Evolutionary conservation across 1,140 invertebrate genomes (phyloP), one percentile per base, ranked within the genome.

Genomic region (Chironomus tepperi): DNA sequence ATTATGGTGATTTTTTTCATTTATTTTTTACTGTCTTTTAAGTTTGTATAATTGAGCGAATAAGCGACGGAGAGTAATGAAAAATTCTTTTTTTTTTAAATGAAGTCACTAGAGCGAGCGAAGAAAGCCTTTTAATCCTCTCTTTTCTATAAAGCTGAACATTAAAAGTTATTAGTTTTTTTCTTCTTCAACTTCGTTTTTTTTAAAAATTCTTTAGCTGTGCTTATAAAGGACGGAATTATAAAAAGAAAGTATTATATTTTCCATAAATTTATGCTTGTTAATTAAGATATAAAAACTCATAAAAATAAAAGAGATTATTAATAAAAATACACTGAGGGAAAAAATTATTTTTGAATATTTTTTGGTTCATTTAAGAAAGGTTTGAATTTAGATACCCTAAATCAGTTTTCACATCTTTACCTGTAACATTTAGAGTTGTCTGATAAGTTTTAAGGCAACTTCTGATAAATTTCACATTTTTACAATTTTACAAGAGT

Each of bases 131-230:
- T 57, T 57, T 57, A 57, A 57, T 57, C 47, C 47, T 57, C 12
- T 34, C 24, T 34, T 34, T 34, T 34, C 24, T 34, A 57, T n/a
- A 12, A n/a, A 12, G 47, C 47, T 57, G n/a, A 57, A 57, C 12
- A 57, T 57, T 57, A n/a, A 57, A 57, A 57, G n/a, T 57, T 57
- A 57, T 57, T 57, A 57, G 47, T 57, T 57, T 47, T 57, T 57
- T 15, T 12, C 47, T n/a, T 57, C 47, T 57, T 34, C 43, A 15
- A 10, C 15, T 47, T 9, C 15, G 42, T 43, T 43, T 15, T n/a
- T 57, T 57, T 57, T 57, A n/a, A n/a, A n/a, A 57, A n/a, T n/a
- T 57, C 47, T 34, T 34, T 34, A 34, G 24, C 24, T 34, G 24
- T 34, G 24, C 5, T 34, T 34, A 34, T 34, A 34, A 5, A 34